Percentiles rank a stretch among this genome's conserved stretches.
Evolutionary conservation across 2,113 vertebrate species (phyloP).

Genomic region (Mirza zaza): DNA sequence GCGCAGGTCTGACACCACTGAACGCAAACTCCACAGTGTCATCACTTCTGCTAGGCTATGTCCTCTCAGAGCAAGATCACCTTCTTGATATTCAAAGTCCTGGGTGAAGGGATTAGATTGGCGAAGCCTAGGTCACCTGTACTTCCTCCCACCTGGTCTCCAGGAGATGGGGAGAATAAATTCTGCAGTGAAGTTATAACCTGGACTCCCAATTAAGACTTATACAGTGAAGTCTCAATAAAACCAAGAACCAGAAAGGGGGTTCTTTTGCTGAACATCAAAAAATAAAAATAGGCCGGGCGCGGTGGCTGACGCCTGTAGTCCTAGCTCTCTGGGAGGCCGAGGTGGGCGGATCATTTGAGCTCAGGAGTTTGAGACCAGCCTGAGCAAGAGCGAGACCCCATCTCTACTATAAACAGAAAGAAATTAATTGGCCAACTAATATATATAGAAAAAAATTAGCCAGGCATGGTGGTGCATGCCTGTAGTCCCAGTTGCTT

Average conservation of each 20-base stretch:
- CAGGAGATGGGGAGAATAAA: not conserved
- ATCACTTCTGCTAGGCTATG: not conserved
- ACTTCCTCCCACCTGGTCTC: not conserved
- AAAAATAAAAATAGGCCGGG: not conserved
- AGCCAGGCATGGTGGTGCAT: too few species aligned
- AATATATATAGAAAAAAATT: too few species aligned
- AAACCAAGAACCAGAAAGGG: not conserved
- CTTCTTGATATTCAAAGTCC: not conserved
- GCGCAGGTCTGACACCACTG: not conserved
- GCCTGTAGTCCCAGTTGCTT: too few species aligned
- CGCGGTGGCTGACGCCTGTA: too few species aligned
- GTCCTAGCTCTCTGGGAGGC: too few species aligned
- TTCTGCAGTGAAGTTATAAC: not conserved
- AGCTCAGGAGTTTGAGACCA: too few species aligned
- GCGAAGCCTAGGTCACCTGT: not conserved
- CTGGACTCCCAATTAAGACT: not conserved
- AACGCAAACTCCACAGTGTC: too few species aligned
- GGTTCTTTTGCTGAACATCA: not conserved
- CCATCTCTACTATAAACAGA: too few species aligned
- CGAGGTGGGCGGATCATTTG: too few species aligned
- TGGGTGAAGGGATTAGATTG: not conserved
- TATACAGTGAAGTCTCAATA: not conserved
- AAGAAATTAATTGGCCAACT: too few species aligned
- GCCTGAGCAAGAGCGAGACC: too few species aligned
- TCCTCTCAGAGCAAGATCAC: not conserved